Base-by-base conservation (phyloP, 1,140 invertebrate genomes). In the Ostrea edulis region DNA sequence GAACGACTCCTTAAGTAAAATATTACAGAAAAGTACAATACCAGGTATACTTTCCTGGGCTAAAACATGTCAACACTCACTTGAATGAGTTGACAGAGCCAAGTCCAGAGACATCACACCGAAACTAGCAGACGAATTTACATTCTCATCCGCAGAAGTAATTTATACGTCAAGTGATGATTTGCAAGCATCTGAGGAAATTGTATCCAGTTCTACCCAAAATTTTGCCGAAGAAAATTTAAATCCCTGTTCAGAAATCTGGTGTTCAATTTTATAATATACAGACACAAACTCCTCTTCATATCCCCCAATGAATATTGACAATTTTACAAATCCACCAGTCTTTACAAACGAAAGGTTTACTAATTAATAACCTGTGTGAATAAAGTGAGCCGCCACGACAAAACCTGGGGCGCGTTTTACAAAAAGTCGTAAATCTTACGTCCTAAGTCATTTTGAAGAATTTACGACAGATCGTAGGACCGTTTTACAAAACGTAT, bases 251-350 rank as follows among this genome's bases (percentile, higher is more conserved):
- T 14, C 14, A 84, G 25, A 84, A 84, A 86, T 44, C 51, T 86
- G 54, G 17, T 14, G 0, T 22, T 53, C 14, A 54, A 62, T 82
- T 89, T 84, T 25, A 44, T 89, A n/a, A 65, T 65, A 17, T 65
- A n/a, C 17, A 65, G 5, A 58, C 86, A 62, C 82, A 87, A 84
- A 87, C 86, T 51, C 53, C 58, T 44, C n/a, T n/a, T n/a, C n/a
- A n/a, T n/a, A n/a, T n/a, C n/a, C 54, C 58, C 35, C 58, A 29
- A 77, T 85, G 54, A n/a, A 22, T 84, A 54, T 86, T 82, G 25
- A 82, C 8, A 83, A 89, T 35, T 89, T 89, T 65, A 25, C n/a
- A 82, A 5, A 82, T 65, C n/a, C n/a, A n/a, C n/a, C n/a, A n/a
- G n/a, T n/a, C n/a, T n/a, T n/a, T n/a, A n/a, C n/a, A n/a, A n/a